A percentile compares a stretch with the other conserved stretches of the same genome.
Evolutionary conservation across 2,888 invertebrate genomes (phyloP).

Genomic region (Entomobrya proxima): DNA sequence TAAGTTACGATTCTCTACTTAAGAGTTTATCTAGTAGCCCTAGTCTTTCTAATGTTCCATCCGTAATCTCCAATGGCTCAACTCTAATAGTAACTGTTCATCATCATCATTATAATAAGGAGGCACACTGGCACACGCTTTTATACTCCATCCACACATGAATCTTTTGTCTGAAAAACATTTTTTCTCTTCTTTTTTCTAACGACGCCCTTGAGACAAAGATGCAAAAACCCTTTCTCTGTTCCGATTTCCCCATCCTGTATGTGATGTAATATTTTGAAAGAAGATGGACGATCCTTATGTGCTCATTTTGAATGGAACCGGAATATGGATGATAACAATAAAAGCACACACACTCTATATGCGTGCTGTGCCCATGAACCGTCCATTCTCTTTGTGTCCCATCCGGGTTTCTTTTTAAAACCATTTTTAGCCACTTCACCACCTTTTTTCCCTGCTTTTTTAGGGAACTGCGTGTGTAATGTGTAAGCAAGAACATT

Average conservation of each 20-base stretch:
- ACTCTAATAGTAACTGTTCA: conserved; percentile 24
- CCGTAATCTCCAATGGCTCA: background rate
- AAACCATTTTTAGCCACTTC: conserved; percentile 52
- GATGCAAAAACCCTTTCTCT: conserved; percentile 63
- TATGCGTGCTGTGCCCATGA: conserved; percentile 24
- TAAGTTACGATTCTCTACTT: background rate
- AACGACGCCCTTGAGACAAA: conserved; percentile 64
- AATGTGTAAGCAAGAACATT: background rate
- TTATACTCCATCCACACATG: too few species aligned
- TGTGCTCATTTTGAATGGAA: conserved; percentile 51
- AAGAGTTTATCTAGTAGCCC: too few species aligned
- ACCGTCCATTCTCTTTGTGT: conserved; percentile 46
- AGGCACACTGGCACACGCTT: too few species aligned
- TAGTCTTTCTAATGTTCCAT: too few species aligned
- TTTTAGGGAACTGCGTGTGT: background rate
- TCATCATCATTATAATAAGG: conserved; percentile 34
- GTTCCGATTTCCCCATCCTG: conserved; percentile 31
- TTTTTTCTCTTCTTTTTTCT: conserved; percentile 47
- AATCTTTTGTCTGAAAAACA: conserved; percentile 47
- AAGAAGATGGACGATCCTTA: conserved; percentile 59
- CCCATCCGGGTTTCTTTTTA: conserved; percentile 44
- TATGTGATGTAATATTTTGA: conserved; percentile 38
- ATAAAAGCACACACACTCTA: conserved; percentile 45
- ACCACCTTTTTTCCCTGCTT: conserved; percentile 36
- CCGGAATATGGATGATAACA: conserved; percentile 15